A percentile compares a stretch with the other conserved stretches of the same genome.
phyloP scores from a whole-genome alignment of 2,888 invertebrate genomes.

The Drosophila bunnanda region DNA sequence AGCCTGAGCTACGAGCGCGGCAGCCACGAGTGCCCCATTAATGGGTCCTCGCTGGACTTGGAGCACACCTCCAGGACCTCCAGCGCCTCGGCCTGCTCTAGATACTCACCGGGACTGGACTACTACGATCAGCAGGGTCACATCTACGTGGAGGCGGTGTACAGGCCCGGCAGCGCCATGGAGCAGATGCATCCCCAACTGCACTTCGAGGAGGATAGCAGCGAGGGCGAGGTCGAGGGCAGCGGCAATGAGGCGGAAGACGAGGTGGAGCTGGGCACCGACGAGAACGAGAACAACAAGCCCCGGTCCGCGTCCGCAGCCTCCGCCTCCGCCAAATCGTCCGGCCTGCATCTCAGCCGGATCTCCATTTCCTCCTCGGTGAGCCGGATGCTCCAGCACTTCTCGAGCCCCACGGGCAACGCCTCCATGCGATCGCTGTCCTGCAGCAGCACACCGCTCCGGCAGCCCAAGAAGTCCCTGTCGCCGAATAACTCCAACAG shows the following conservation, averaged over 20 bases:
- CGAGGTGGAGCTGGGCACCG: slow-evolving; percentile 48
- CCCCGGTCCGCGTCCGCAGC: slow-evolving; percentile 58
- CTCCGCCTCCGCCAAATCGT: slow-evolving; percentile 67
- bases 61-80: slow-evolving; percentile 83
- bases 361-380: slow-evolving; percentile 87
- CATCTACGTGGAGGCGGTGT: slow-evolving; percentile 71
- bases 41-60: slow-evolving; percentile 81
- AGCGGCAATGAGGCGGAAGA: slow-evolving; percentile 46
- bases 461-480: slow-evolving; percentile 57
- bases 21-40: slow-evolving; percentile 61
- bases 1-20: slow-evolving; percentile 81
- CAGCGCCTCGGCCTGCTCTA: slow-evolving; percentile 64
- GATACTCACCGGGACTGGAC: slow-evolving; percentile 72
- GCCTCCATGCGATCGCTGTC: slow-evolving; percentile 87
- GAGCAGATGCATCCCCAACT: slow-evolving; percentile 62
- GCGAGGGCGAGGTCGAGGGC: slow-evolving; percentile 32
- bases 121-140: slow-evolving; percentile 68
- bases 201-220: slow-evolving; percentile 59
- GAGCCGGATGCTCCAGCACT: slow-evolving; percentile 89
- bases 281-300: slow-evolving; percentile 50
- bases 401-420: slow-evolving; percentile 87
- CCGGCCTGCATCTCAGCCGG: slow-evolving; percentile 81
- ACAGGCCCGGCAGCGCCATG: slow-evolving; percentile 69
- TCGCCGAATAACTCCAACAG: slow-evolving; percentile 60
- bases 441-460: slow-evolving; percentile 86